Conservation (phyloP, 2,113 vertebrate genomes). For the Lagopus leucura region DNA sequence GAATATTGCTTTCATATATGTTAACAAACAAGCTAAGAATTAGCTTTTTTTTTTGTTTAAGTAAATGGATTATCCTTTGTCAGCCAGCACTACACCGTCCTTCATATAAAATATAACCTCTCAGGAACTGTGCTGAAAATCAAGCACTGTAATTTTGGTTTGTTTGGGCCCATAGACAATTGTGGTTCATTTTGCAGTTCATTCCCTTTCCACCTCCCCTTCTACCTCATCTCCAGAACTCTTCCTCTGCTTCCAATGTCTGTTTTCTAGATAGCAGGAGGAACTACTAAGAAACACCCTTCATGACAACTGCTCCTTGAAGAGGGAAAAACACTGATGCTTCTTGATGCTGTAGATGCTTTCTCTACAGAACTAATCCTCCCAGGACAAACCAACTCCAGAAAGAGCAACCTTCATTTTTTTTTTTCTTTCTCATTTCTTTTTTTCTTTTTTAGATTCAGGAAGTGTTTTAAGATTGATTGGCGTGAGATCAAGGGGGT, state of each 20-base stretch:
- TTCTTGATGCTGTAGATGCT: background rate
- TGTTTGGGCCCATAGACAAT: background rate
- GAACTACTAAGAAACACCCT: background rate
- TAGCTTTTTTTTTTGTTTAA: rapidly evolving
- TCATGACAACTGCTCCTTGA: background rate
- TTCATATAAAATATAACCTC: background rate
- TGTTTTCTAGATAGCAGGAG: background rate
- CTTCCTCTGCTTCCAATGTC: background rate
- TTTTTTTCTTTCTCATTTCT: too few species aligned
- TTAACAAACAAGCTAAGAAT: background rate
- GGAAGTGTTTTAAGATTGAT: background rate
- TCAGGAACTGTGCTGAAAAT: background rate
- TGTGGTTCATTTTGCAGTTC: rapidly evolving
- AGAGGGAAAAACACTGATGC: rapidly evolving
- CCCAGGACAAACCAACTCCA: background rate
- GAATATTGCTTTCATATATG: background rate
- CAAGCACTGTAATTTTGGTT: background rate
- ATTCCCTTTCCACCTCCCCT: background rate
- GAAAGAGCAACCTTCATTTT: background rate
- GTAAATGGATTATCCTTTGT: background rate
- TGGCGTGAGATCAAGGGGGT: background rate
- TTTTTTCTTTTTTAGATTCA: background rate
- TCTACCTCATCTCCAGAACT: background rate
- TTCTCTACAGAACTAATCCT: background rate
- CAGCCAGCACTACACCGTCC: background rate